Percentiles rank a stretch among this genome's conserved stretches.
These are phyloP conservation scores for Notospermus geniculatus DNA, from an alignment of 1,140 invertebrate species.

Conservation along the genomic window DNA sequence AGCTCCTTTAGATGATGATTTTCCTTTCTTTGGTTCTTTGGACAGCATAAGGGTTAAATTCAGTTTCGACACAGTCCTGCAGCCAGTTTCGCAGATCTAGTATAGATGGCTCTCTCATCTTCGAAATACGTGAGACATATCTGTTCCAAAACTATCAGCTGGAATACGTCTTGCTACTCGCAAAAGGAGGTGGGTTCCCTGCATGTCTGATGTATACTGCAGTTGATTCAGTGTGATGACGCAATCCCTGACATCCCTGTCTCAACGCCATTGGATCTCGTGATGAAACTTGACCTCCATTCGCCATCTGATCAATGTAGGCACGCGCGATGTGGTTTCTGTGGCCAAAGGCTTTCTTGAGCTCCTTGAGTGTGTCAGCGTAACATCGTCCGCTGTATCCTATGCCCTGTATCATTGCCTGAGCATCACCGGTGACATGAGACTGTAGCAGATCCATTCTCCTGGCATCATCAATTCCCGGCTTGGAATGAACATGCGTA, in stretches of 20 bases:
- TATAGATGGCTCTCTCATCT: background rate
- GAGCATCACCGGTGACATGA: background rate
- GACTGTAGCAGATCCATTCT: background rate
- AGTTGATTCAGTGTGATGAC: background rate
- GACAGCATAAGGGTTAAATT: background rate
- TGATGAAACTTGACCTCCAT: background rate
- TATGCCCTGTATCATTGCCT: background rate
- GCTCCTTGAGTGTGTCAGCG: background rate
- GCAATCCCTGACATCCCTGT: background rate
- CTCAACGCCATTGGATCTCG: background rate
- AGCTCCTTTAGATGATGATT: too few relatives aligned
- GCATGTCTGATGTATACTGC: background rate
- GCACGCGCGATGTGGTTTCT: background rate
- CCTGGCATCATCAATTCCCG: background rate
- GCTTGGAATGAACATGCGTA: background rate
- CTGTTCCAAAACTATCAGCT: background rate
- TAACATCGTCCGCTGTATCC: background rate
- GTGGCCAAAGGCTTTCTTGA: background rate
- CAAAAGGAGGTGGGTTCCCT: background rate
- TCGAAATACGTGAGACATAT: background rate
- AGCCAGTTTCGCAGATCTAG: background rate
- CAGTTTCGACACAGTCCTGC: background rate
- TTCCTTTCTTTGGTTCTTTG: too few relatives aligned
- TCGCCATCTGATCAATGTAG: background rate
- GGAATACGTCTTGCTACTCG: background rate